These are phyloP conservation scores for Phocoena phocoena DNA, from an alignment of 2,113 vertebrate species.

Conservation along the genomic window DNA sequence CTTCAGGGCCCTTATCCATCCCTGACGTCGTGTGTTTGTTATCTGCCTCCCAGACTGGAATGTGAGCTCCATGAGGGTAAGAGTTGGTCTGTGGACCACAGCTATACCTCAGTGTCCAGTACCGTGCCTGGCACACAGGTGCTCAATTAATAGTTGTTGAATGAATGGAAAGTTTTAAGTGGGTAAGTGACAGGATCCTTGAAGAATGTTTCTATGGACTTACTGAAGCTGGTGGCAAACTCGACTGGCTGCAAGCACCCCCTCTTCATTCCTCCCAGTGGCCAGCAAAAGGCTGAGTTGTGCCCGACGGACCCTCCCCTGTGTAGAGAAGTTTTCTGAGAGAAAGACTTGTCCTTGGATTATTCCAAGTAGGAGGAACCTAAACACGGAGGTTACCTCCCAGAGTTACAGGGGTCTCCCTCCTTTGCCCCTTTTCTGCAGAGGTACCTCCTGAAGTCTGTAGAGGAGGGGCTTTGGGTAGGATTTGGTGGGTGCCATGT, in stretches of 20 bases:
- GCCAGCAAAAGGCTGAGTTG: background rate
- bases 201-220: background rate
- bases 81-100: background rate
- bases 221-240: background rate
- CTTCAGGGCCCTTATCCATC: background rate
- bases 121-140: background rate
- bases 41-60: background rate
- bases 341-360: background rate
- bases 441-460: background rate
- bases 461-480: background rate
- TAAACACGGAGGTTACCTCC: background rate
- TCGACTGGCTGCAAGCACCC: background rate
- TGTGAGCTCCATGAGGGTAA: background rate
- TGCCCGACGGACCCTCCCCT: too few species aligned
- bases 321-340: background rate
- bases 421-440: background rate
- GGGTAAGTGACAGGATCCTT: background rate
- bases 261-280: background rate
- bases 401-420: background rate
- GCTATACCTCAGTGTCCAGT: background rate
- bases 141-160: background rate
- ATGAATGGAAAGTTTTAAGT: background rate
- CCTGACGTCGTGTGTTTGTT: background rate
- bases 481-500: background rate
- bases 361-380: background rate